Evolutionary conservation across 2,888 invertebrate genomes (phyloP), one percentile per base, ranked within the genome.

Genomic region (Torymus aiolomorphi): DNA sequence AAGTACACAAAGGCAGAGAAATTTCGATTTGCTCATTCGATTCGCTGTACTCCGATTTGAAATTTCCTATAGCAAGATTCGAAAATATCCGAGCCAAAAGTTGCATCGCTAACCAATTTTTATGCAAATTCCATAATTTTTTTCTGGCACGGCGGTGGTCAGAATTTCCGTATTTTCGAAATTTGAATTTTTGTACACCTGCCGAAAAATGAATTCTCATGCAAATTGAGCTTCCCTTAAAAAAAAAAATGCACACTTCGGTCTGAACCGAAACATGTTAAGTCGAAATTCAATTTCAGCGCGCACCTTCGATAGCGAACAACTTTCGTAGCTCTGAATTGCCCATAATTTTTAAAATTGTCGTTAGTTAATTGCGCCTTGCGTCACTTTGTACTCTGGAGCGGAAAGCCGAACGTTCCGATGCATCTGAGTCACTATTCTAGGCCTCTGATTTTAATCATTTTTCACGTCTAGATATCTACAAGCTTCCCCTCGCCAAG

Each of bases 361-460:
- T 42, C 42, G 42, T 42, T 8, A 42, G 42, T 8, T 61, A 61
- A 63, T 63, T 63, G 14, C n/a, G 14, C 20, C 20, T 67, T 20
- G 18, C 51, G 12, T 24, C 52, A 42, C 42, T 42, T 42, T 42
- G 42, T 42, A 42, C 8, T 42, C 42, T 42, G 42, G 8, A 42
- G 42, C 42, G 42, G 42, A 42, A 42, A 42, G 42, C 42, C 42
- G 42, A 42, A 42, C 42, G 51, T 52, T 52, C 66, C 14, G 24
- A 67, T 52, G 14, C 42, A 59, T 16, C 42, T 42, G 63, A 73
- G 5, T 63, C 11, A 73, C 61, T 31, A 54, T 73, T 63, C 52
- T 18, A 18, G 11, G 10, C 1, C 54, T 54, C 5, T 31, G 62
- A 72, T 51, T 72, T 62, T 49, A 51, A 61, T 62, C 61, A n/a